Conservation (phyloP, 2,113 vertebrate species). For the Todiramphus saurophagus region DNA sequence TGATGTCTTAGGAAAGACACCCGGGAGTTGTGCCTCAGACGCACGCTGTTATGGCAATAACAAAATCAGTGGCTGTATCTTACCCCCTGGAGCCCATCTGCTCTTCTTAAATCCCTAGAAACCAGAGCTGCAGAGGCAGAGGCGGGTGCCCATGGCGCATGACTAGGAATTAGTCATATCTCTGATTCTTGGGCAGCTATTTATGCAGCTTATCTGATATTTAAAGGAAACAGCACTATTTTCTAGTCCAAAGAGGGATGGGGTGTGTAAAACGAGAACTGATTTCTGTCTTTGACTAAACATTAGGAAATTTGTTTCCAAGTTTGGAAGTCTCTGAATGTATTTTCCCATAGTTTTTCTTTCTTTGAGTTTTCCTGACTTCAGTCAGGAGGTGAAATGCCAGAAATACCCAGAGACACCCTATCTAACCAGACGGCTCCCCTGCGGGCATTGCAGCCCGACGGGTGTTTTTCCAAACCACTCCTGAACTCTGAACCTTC, state of each 20-base stretch:
- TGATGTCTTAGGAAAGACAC: neutral
- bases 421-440: neutral
- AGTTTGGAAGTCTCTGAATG: neutral
- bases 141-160: neutral
- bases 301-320: neutral
- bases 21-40: neutral
- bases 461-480: slow-evolving; percentile 14
- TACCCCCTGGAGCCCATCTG: neutral
- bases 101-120: neutral
- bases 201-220: slow-evolving; percentile 6
- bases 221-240: neutral
- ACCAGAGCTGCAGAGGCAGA: neutral
- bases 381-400: slow-evolving; percentile 29
- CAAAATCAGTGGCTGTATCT: neutral
- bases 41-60: neutral
- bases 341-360: slow-evolving; percentile 10
- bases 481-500: slow-evolving; percentile 53
- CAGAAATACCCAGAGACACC: slow-evolving; percentile 48
- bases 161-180: neutral
- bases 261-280: neutral
- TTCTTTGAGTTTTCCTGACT: slow-evolving; percentile 7
- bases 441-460: neutral
- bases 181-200: neutral
- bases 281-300: slow-evolving; percentile 15
- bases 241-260: neutral